Percentiles rank a stretch among this genome's conserved stretches.
These are phyloP conservation scores for Cephonodes hylas DNA, from an alignment of 2,888 invertebrate species.

Conservation along the genomic window DNA sequence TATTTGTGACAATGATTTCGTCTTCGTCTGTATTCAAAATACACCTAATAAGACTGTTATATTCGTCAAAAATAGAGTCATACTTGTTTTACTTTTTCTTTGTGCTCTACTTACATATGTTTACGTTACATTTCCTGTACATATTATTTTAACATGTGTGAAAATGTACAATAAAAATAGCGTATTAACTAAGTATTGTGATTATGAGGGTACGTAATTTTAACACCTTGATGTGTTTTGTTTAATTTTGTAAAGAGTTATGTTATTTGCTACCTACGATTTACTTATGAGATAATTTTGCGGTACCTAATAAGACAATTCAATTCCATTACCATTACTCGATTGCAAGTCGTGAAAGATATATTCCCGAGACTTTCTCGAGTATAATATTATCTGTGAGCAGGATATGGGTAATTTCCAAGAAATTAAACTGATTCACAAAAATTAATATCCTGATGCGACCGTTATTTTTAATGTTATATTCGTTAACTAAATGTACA, in stretches of 20 bases:
- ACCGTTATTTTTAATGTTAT: not conserved
- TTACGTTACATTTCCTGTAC: not conserved
- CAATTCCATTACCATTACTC: not conserved
- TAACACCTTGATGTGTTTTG: no score
- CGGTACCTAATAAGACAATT: not conserved
- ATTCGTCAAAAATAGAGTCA: not conserved
- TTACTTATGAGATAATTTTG: not conserved
- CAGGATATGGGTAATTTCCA: not conserved
- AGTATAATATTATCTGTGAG: not conserved
- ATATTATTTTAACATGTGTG: not conserved
- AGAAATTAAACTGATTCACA: not conserved
- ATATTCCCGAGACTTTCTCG: not conserved
- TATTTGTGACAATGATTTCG: slow-evolving; percentile 10
- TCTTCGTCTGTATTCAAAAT: not conserved
- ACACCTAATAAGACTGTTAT: not conserved
- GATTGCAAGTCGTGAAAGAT: not conserved
- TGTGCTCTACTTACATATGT: not conserved
- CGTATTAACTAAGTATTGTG: no score
- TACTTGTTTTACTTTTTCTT: not conserved
- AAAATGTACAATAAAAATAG: no score
- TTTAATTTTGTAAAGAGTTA: not conserved
- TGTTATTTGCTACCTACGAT: not conserved
- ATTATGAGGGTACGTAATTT: no score
- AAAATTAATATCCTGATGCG: not conserved
- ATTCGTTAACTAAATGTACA: not conserved